Evolutionary conservation across 2,113 vertebrate species (phyloP), one percentile per base, ranked within the genome.

Genomic region (Verasper variegatus): DNA sequence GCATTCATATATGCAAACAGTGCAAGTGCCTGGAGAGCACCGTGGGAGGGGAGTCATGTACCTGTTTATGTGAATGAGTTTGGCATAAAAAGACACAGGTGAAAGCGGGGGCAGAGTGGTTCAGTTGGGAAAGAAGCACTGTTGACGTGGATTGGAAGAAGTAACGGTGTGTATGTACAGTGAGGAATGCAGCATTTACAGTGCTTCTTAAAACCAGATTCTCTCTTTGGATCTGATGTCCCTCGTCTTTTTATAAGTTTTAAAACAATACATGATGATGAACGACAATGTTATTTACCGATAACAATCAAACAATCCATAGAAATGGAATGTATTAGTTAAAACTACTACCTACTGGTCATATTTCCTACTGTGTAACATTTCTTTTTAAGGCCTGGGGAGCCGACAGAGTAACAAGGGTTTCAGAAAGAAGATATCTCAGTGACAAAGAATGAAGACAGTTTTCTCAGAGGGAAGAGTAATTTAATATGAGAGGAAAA

Each of bases 31-130:
- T 51, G 78, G 60, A 60, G 78, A 74, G 68, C 64, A 52, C 76
- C 13, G 59, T 76, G 61, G 74, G 78, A 69, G 81, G 83, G 71
- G 68, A 80, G 69, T 80, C 66, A 4, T 68, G 68, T 80, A 71
- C 59, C 72, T 72, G 72, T 76, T 80, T 76, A 75, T 75, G 68
- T 84, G 80, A 78, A 76, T 68, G 61, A 35, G 78, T 76, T 64
- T 17, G 24, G 59, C 54, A 63, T 54, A 31, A 76, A 52, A 27
- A 55, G 68, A 74, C 31, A 26, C 69, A 78, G 75, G 79, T 84
- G 78, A 84, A 62, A 58, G 57, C 26, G 21, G 71, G 47, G 72
- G 79, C 56, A 59, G 63, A 65, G 76, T 5, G n/a, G 55, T 23
- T 68, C 42, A 42, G 27, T 1, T 61, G 61, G 52, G 65, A 55